Conservation (phyloP, 2,888 invertebrate species). For the Cactoblastis cactorum region DNA sequence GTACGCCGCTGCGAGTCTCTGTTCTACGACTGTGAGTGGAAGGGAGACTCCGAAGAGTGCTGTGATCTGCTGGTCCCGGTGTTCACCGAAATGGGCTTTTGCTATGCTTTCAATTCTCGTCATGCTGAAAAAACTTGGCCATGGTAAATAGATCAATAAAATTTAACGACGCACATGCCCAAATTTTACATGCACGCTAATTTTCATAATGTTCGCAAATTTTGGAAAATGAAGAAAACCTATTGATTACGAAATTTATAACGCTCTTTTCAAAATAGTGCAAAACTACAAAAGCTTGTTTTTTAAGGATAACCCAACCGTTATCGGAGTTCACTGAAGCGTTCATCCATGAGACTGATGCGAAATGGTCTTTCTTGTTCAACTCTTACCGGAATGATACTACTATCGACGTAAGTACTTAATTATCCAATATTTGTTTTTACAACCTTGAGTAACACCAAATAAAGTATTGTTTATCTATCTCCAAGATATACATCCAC, state of each 20-base stretch:
- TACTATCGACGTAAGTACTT: slow-evolving; percentile 56
- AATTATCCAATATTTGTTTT: too few species aligned
- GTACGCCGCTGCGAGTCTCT: slow-evolving; percentile 81
- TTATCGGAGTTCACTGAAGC: slow-evolving; percentile 66
- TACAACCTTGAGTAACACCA: too few species aligned
- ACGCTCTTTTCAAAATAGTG: too few species aligned
- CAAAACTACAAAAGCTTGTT: not conserved
- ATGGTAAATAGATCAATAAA: too few species aligned
- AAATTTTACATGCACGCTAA: too few species aligned
- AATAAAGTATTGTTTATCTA: too few species aligned
- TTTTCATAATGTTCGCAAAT: too few species aligned
- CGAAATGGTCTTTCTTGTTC: slow-evolving; percentile 82
- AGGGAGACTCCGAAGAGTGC: slow-evolving; percentile 82
- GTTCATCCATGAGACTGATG: slow-evolving; percentile 83
- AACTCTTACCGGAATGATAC: slow-evolving; percentile 69
- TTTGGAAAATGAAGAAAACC: too few species aligned
- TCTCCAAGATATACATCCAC: slow-evolving; percentile 79
- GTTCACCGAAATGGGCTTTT: slow-evolving; percentile 88
- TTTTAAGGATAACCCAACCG: slow-evolving; percentile 58
- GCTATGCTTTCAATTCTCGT: slow-evolving; percentile 84
- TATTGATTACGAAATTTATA: too few species aligned
- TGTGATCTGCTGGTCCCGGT: slow-evolving; percentile 83
- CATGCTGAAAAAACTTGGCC: slow-evolving; percentile 78
- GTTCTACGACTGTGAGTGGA: slow-evolving; percentile 82
- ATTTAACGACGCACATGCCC: too few species aligned